Percentiles rank a stretch among this genome's conserved stretches.
Evolutionary conservation across 2,888 invertebrate genomes (phyloP).

Genomic region (Slavum lentiscoides): DNA sequence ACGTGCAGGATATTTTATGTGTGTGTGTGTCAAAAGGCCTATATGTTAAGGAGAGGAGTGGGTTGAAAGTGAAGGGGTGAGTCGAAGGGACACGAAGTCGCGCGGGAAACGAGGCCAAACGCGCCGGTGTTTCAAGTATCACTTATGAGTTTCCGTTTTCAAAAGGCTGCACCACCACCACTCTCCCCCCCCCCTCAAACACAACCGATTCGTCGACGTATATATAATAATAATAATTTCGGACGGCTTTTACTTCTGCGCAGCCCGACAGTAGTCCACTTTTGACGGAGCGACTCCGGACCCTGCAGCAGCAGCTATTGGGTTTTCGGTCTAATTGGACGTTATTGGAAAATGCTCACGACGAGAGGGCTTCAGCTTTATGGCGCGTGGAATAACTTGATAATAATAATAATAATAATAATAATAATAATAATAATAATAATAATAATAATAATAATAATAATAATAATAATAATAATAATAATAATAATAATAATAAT

Average conservation of each 20-base stretch:
- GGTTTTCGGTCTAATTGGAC: conserved; percentile 48
- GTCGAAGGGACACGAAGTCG: background rate
- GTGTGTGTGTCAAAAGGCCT: too few relatives aligned
- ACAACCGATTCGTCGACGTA: background rate
- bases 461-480: too few relatives aligned
- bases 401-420: conserved; percentile 18
- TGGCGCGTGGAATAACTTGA: background rate
- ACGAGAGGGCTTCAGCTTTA: conserved; percentile 39
- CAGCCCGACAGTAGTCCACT: background rate
- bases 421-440: too few relatives aligned
- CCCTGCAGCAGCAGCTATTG: background rate
- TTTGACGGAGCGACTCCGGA: background rate
- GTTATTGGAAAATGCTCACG: conserved; percentile 48
- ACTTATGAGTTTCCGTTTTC: conserved; percentile 49
- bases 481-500: too few relatives aligned
- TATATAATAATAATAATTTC: conserved; percentile 41
- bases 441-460: too few relatives aligned
- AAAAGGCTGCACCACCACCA: background rate
- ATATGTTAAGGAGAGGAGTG: too few relatives aligned
- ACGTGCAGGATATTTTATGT: too few relatives aligned
- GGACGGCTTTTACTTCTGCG: conserved; percentile 31
- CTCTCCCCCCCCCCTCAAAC: background rate
- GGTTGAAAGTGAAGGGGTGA: background rate
- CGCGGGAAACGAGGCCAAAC: conserved; percentile 1
- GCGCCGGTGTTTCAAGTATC: conserved; percentile 48